These are phyloP conservation scores for Piscicola geometra DNA, from an alignment of 2,888 invertebrate genomes.

Conservation along the genomic window DNA sequence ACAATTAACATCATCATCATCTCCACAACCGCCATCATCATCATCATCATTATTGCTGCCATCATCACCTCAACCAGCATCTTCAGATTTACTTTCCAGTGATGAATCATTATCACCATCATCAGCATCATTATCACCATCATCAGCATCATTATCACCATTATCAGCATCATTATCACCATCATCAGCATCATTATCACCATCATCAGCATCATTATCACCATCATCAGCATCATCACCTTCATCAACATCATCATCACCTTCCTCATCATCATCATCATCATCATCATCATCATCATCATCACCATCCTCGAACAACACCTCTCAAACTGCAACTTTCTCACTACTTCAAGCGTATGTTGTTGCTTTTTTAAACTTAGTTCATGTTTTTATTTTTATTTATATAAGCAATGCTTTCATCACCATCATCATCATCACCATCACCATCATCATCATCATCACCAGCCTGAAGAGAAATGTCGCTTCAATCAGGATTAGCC, in stretches of 20 bases:
- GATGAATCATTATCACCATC: constrained; percentile 29
- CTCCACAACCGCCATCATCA: background rate
- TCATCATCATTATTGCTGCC: background rate
- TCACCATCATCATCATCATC: constrained; percentile 9
- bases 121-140: constrained; percentile 12
- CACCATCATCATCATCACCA: background rate
- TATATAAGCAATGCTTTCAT: background rate
- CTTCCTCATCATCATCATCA: background rate
- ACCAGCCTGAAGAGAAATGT: too few relatives aligned
- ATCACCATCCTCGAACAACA: background rate
- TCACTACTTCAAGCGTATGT: background rate
- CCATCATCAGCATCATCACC: constrained; percentile 29
- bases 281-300: constrained; percentile 10
- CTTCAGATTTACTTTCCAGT: background rate
- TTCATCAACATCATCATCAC: constrained; percentile 17
- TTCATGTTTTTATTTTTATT: background rate
- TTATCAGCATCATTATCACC: constrained; percentile 2
- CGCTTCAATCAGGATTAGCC: too few relatives aligned
- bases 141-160: constrained; percentile 1
- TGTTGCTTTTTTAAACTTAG: background rate
- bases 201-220: background rate
- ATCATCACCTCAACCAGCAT: too few relatives aligned
- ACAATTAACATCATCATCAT: too few relatives aligned
- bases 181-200: background rate
- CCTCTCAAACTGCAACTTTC: background rate